Evolutionary conservation across 2,797 vertebrate species (phyloP), one percentile per base, ranked within the genome.

Genomic region (Eutrigla gurnardus): DNA sequence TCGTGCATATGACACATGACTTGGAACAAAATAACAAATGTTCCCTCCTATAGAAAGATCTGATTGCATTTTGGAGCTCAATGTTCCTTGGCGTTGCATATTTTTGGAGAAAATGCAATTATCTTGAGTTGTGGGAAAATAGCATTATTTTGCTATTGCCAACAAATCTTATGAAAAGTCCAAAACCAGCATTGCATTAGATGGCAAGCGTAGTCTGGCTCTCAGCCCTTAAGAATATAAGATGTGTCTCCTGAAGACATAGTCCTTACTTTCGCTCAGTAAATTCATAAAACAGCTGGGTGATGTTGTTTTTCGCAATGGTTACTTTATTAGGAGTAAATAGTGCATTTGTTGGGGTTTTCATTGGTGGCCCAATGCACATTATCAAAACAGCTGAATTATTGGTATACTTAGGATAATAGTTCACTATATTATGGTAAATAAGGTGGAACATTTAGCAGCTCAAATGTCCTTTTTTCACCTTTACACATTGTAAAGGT

Each of bases 371-470:
- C 18, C 17, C 32, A 36, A 60, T 50, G 14, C 25, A 49, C 36
- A 49, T 55, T 50, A 25, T 25, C 25, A 25, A 50, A 70, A 78
- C 52, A 53, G 53, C 54, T 65, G 68, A 54, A 69, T 73, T 83
- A 70, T 82, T 59, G 46, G 32, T 75, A 39, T 77, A 64, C 66
- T 82, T 80, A 76, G 67, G 0, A 5, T 18, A 45, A 81, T 63
- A 49, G 74, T 33, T 77, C 49, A 32, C 66, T 66, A 60, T 43
- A 49, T 64, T 49, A 43, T 74, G 35, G 35, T 81, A 64, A 74
- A 81, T 62, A 78, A 0, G 11, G 59, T 58, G 15, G 17, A 17
- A 77, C 59, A 54, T 79, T 71, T 73, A 73, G 35, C 60, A 73
- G 54, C 62, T 59, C 47, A 57, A 64, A 85, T 65, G 37, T 11